Evolutionary conservation across 2,888 invertebrate genomes (phyloP).

Genomic region (Melieria crassipennis): DNA sequence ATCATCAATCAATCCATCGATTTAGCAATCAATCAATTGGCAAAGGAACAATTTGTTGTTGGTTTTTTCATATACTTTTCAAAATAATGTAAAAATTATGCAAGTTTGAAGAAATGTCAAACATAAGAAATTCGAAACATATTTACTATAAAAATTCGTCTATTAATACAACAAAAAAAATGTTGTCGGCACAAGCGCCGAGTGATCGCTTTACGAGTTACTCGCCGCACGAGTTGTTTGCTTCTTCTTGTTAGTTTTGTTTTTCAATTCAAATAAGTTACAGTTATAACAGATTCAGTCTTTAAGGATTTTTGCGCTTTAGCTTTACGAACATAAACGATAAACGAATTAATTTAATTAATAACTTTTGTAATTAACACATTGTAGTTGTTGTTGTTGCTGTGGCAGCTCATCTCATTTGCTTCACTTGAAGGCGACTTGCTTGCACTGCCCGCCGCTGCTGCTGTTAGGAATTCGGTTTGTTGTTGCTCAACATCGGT

Average conservation of each 20-base stretch:
- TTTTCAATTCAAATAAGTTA: conserved; percentile 38
- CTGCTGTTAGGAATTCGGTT: neutral
- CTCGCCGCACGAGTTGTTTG: neutral
- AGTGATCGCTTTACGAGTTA: neutral
- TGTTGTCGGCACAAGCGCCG: neutral
- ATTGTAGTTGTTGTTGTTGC: too few relatives aligned
- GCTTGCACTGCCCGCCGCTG: too few relatives aligned
- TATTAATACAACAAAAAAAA: conserved; percentile 28
- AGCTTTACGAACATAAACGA: conserved; percentile 40
- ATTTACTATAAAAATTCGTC: conserved; percentile 35
- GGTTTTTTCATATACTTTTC: conserved; percentile 36
- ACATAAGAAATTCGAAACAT: conserved; percentile 16
- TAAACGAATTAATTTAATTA: conserved; percentile 62
- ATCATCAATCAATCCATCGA: conserved; percentile 26
- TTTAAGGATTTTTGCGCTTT: conserved; percentile 43
- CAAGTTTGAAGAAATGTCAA: conserved; percentile 31
- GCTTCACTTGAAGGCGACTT: too few relatives aligned
- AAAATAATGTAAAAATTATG: neutral
- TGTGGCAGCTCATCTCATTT: too few relatives aligned
- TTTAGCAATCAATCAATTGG: neutral
- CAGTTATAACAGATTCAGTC: conserved; percentile 60
- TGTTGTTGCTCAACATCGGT: neutral
- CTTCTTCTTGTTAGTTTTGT: conserved; percentile 34
- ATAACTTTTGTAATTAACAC: conserved; percentile 34
- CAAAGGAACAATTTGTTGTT: conserved; percentile 35